Percentiles rank a stretch among this genome's conserved stretches.
Evolutionary conservation across 2,113 vertebrate species (phyloP).

Genomic region (Aegotheles bennettii): DNA sequence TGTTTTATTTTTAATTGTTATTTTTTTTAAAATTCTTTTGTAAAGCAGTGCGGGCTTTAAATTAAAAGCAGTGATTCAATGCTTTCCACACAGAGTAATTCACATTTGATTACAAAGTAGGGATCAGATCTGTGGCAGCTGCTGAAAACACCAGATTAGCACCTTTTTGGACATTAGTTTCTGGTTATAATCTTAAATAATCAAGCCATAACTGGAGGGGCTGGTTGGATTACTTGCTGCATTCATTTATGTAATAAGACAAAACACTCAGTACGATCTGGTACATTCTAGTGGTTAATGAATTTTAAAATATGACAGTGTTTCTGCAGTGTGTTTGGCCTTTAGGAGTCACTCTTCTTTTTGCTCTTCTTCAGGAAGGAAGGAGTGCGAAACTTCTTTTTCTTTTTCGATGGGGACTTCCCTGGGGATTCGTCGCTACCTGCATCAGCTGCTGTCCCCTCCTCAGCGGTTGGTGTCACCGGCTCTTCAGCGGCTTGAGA

Average conservation of each 20-base stretch:
- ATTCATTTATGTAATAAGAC: conserved; percentile 67
- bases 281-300: conserved; percentile 86
- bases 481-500: conserved; percentile 55
- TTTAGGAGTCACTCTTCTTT: conserved; percentile 92
- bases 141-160: conserved; percentile 63
- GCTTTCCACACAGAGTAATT: neutral
- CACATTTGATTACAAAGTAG: neutral
- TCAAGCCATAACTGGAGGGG: conserved; percentile 44
- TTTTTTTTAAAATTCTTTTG: neutral
- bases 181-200: conserved; percentile 54
- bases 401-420: conserved; percentile 99
- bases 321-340: conserved; percentile 53
- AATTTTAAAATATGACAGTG: conserved; percentile 64
- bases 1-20: neutral
- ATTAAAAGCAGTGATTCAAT: neutral
- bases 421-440: conserved; percentile 94
- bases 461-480: conserved; percentile 70
- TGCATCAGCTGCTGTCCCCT: conserved; percentile 77
- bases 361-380: conserved; percentile 99
- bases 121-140: conserved; percentile 38
- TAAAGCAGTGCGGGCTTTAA: conserved; percentile 20
- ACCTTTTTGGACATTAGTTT: conserved; percentile 59
- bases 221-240: conserved; percentile 62
- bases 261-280: conserved; percentile 76
- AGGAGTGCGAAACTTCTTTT: conserved; percentile 99